Evolutionary conservation across 1,140 invertebrate species (phyloP), one percentile per base, ranked within the genome.

Genomic region (Diploscapter pachys): DNA sequence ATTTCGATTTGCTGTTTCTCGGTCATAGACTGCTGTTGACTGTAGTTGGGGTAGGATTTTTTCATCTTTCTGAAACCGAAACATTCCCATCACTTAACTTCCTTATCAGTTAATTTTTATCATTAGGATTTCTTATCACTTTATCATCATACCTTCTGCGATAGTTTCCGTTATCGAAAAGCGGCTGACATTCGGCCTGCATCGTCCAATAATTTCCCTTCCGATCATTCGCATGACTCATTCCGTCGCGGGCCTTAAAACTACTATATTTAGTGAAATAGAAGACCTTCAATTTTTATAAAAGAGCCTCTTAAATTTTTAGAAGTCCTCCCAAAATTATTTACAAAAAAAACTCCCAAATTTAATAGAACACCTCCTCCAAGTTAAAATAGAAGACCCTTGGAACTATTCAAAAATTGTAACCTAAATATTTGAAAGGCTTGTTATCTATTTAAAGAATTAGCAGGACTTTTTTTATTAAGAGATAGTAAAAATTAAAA

Each of bases 101-200:
- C 54, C n/a, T 13, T 65, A 9, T 1, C 51, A 4, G n/a, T n/a
- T 63, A 2, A 68, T 68, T 68, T 68, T 50, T 68, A 11, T 13
- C 49, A n/a, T 5, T 54, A 9, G 8, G 13, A 68, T 63, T 49
- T 57, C 9, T 3, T 69, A 6, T 71, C 59, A 78, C 13, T 11
- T 56, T 13, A n/a, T 74, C 57, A 9, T n/a, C 50, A 48, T 70
- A 82, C 81, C 95, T 87, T 69, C 92, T 89, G 53, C 89, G 83
- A 87, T 91, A 98, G 86, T 97, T 98, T 0, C 94, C 94, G 83
- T 95, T 93, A 85, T 97, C 94, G 85, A 97, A 98, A 94, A 97
- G 97, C 80, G 96, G 91, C 49, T 92, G 91, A 82, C 91, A 93
- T 75, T 92, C 90, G 0, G 93, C 91, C 88, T 94, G 92, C 77